These are phyloP conservation scores for Drosophila melanosoma DNA, from an alignment of 2,888 invertebrate species.

Conservation along the genomic window DNA sequence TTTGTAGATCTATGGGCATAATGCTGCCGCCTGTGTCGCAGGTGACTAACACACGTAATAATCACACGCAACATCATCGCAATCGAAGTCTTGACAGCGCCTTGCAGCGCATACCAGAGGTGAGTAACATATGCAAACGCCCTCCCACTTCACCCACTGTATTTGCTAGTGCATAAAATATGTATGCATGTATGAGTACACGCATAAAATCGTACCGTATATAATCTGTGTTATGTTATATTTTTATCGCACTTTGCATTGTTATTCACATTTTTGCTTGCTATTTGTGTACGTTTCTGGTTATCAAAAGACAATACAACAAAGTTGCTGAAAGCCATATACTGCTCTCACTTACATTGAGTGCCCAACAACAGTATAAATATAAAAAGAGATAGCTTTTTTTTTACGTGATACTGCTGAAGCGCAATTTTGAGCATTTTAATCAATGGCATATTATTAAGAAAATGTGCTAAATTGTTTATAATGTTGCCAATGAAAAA, in stretches of 20 bases:
- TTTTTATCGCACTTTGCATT: conserved; percentile 65
- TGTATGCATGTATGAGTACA: conserved; percentile 14
- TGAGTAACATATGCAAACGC: conserved; percentile 55
- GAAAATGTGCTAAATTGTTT: background rate
- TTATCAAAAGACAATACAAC: conserved; percentile 56
- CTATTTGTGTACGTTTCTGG: conserved; percentile 59
- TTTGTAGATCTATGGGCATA: conserved; percentile 85
- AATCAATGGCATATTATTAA: conserved; percentile 12
- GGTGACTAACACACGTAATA: conserved; percentile 85
- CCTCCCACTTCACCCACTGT: conserved; percentile 6
- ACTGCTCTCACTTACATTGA: conserved; percentile 25
- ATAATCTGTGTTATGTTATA: conserved; percentile 57
- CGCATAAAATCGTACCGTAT: conserved; percentile 10
- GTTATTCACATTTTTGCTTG: conserved; percentile 64
- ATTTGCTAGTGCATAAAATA: background rate
- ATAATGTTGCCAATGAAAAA: background rate
- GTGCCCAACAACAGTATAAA: conserved; percentile 5
- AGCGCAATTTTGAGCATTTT: conserved; percentile 17
- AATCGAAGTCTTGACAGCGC: conserved; percentile 96
- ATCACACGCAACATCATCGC: conserved; percentile 90
- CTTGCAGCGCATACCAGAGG: conserved; percentile 94
- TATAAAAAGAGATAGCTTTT: conserved; percentile 8
- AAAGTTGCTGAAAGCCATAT: conserved; percentile 19
- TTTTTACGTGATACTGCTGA: conserved; percentile 21
- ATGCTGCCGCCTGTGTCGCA: conserved; percentile 85